phyloP scores from a whole-genome alignment of 2,113 vertebrate species.

The Telmatochromis brichardi region DNA sequence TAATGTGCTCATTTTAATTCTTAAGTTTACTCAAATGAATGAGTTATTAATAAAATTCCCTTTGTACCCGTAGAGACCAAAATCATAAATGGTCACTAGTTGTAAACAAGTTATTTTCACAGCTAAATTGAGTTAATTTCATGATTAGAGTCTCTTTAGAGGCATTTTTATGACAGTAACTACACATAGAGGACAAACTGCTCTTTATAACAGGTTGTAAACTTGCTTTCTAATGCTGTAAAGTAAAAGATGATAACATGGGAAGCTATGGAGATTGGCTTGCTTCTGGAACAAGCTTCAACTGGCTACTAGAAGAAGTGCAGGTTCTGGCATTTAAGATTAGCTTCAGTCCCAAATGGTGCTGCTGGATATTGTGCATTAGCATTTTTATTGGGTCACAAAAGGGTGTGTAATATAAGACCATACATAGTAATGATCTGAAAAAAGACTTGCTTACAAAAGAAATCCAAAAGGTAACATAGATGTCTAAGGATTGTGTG shows the following conservation, averaged over 20 bases:
- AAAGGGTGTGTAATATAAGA: not conserved
- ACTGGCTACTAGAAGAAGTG: not conserved
- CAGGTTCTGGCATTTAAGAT: not conserved
- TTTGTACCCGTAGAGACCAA: accelerated
- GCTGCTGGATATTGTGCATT: not conserved
- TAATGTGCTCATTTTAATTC: not conserved
- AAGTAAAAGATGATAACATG: not conserved
- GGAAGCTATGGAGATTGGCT: not conserved
- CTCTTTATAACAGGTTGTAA: not conserved
- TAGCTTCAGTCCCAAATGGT: not conserved
- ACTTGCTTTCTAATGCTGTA: not conserved
- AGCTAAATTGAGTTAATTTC: not conserved
- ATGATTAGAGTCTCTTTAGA: not conserved
- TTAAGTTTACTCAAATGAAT: not conserved
- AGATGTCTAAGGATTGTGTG: not conserved
- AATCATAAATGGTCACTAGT: not conserved
- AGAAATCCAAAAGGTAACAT: not conserved
- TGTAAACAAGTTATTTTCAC: accelerated
- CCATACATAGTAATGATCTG: not conserved
- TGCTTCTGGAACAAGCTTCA: accelerated
- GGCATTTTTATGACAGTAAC: not conserved
- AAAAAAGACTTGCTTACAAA: not conserved
- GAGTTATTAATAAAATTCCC: not conserved
- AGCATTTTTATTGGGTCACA: not conserved
- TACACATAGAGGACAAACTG: not conserved